These are phyloP conservation scores for Pachypanchax playfairii DNA, from an alignment of 2,113 vertebrate species.

Conservation along the genomic window DNA sequence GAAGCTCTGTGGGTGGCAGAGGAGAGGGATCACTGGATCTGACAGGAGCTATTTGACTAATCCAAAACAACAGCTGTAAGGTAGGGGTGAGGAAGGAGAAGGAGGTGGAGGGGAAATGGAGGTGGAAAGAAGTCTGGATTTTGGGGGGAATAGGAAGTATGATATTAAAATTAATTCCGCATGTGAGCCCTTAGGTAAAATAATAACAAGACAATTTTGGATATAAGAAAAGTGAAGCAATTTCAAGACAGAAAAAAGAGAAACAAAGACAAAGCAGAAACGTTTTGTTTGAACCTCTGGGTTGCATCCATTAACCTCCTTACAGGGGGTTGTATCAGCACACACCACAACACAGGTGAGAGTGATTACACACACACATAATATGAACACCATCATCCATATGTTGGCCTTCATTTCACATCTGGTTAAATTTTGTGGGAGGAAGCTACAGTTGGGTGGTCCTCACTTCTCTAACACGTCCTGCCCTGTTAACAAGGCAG, in stretches of 20 bases:
- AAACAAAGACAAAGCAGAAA: conserved; percentile 24
- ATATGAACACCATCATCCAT: conserved; percentile 50
- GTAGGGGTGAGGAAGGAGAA: conserved; percentile 61
- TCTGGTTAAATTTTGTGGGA: conserved; percentile 79
- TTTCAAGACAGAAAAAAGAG: no score
- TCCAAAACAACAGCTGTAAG: conserved; percentile 86
- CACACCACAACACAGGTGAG: conserved; percentile 72
- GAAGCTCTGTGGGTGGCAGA: conserved; percentile 79
- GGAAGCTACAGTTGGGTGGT: conserved; percentile 76
- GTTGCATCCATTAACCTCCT: conserved; percentile 61
- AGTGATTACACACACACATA: conserved; percentile 72
- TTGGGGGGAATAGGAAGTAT: conserved; percentile 38
- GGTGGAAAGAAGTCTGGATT: conserved; percentile 25
- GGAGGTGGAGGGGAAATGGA: conserved; percentile 13
- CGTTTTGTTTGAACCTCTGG: conserved; percentile 7
- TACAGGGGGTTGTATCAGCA: conserved; percentile 57
- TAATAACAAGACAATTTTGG: conserved; percentile 49
- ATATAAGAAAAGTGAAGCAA: conserved; percentile 27
- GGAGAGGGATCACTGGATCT: conserved; percentile 78
- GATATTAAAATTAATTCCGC: conserved; percentile 74
- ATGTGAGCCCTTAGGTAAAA: conserved; percentile 60
- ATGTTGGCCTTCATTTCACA: conserved; percentile 77
- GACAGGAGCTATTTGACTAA: conserved; percentile 85
- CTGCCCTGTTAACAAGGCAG: conserved; percentile 74
- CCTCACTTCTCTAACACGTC: conserved; percentile 65